Evolutionary conservation across 2,113 vertebrate species (phyloP), one percentile per base, ranked within the genome.

Genomic region (Tylochromis polylepis): DNA sequence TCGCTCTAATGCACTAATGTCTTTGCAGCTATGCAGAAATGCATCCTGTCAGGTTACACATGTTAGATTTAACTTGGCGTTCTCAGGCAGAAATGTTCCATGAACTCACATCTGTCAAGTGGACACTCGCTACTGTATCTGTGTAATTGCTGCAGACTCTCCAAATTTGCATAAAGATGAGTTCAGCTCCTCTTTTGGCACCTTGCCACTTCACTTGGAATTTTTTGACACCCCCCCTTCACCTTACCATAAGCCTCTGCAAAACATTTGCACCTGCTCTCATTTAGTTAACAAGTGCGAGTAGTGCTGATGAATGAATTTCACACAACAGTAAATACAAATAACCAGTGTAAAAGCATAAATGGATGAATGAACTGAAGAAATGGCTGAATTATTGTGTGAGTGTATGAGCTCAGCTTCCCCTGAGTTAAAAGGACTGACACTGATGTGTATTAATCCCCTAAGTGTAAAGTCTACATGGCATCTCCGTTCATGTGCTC

Each of bases 401-500:
- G 18, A 53, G 49, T 62, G 79, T 62, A 72, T 41, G 43, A 58
- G n/a, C 60, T 51, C 53, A 62, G 85, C 75, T 14, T 88, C 65
- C 82, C 65, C 70, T 90, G 87, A 87, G 91, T 92, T 82, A 94
- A 92, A 91, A 72, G 92, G 87, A 91, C 16, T 87, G 70, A 62
- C 79, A 24, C 81, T 67, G 49, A 55, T 82, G 87, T 85, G 88
- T 94, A 91, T 92, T 92, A 95, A 95, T 93, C 93, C 90, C 79
- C 79, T 90, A 87, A 94, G 93, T 92, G 87, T 88, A 92, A 95
- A 89, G 86, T 92, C 89, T 89, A 62, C 95, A 95, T 90, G 85
- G 77, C 87, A 83, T 94, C 91, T 91, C 91, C 83, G 86, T 87
- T 91, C 94, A 95, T 94, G 91, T 94, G 94, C 85, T 93, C 82